Conservation (phyloP, 2,888 invertebrate genomes). For the Tipula helvola region DNA sequence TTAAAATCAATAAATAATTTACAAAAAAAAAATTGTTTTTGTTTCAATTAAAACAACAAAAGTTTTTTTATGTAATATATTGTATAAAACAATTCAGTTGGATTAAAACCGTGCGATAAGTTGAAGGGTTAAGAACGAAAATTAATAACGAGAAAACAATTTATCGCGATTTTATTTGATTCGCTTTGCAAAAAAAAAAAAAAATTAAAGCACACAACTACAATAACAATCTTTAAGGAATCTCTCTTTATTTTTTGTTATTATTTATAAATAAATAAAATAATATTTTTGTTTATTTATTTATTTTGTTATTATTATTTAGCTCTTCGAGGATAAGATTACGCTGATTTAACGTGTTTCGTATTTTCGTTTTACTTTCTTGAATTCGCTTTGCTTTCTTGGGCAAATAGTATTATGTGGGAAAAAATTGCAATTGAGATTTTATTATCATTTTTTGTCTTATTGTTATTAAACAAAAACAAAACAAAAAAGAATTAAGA, state of each 20-base stretch:
- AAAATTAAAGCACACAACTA: neutral
- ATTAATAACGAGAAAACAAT: constrained; percentile 11
- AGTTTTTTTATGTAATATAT: neutral
- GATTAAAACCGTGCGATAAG: constrained; percentile 10
- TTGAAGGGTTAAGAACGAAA: constrained; percentile 5
- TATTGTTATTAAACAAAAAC: neutral
- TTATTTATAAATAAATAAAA: constrained; percentile 8
- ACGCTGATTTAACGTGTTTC: neutral
- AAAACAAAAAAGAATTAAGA: neutral
- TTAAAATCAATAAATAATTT: neutral
- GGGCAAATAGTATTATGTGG: neutral
- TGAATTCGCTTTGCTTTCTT: neutral
- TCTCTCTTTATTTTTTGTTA: neutral
- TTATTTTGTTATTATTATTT: neutral
- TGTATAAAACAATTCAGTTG: neutral
- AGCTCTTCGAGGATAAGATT: neutral
- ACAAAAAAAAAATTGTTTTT: neutral
- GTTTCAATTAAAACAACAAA: neutral
- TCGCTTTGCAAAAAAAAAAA: neutral
- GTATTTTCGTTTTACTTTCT: neutral
- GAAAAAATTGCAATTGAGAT: constrained; percentile 8
- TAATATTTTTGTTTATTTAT: neutral
- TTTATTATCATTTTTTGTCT: neutral
- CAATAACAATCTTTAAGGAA: neutral
- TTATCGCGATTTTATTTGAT: constrained; percentile 8